These are phyloP conservation scores for Drosophila mayaguana DNA, from an alignment of 2,888 invertebrate genomes.

Conservation along the genomic window DNA sequence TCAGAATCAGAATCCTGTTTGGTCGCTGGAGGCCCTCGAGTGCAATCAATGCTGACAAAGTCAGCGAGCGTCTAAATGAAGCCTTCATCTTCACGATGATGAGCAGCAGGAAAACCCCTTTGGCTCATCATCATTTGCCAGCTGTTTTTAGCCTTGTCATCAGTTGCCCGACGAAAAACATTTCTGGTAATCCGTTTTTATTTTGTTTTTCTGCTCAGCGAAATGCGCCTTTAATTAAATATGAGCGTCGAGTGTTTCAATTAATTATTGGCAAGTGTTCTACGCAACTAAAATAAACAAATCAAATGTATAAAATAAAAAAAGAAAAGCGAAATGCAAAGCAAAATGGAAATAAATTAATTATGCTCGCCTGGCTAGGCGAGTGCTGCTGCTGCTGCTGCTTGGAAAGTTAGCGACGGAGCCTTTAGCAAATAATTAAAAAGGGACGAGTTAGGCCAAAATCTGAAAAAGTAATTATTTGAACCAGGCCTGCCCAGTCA, in stretches of 20 bases:
- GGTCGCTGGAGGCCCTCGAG: slow-evolving; percentile 52
- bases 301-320: neutral
- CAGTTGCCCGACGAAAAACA: slow-evolving; percentile 1
- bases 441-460: slow-evolving; percentile 70
- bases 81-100: slow-evolving; percentile 26
- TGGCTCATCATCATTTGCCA: slow-evolving; percentile 15
- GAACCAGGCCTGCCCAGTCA: slow-evolving; percentile 30
- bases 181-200: slow-evolving; percentile 35
- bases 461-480: slow-evolving; percentile 78
- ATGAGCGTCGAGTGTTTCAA: slow-evolving; percentile 53
- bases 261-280: slow-evolving; percentile 69
- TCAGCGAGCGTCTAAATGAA: slow-evolving; percentile 35
- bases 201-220: slow-evolving; percentile 1
- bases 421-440: slow-evolving; percentile 73
- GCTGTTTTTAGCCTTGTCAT: slow-evolving; percentile 52
- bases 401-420: slow-evolving; percentile 58
- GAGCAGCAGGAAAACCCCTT: neutral
- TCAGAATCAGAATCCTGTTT: slow-evolving; percentile 35
- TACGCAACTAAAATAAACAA: slow-evolving; percentile 20
- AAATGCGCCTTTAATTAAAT: slow-evolving; percentile 50
- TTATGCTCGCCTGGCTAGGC: slow-evolving; percentile 60
- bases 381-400: neutral
- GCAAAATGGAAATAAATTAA: slow-evolving; percentile 71
- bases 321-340: neutral
- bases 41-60: slow-evolving; percentile 64